Evolutionary conservation across 37 sponge, comb jelly and placozoan genomes (phyloP), one percentile per base, ranked within the genome.

Genomic region (Spongilla lacustris): DNA sequence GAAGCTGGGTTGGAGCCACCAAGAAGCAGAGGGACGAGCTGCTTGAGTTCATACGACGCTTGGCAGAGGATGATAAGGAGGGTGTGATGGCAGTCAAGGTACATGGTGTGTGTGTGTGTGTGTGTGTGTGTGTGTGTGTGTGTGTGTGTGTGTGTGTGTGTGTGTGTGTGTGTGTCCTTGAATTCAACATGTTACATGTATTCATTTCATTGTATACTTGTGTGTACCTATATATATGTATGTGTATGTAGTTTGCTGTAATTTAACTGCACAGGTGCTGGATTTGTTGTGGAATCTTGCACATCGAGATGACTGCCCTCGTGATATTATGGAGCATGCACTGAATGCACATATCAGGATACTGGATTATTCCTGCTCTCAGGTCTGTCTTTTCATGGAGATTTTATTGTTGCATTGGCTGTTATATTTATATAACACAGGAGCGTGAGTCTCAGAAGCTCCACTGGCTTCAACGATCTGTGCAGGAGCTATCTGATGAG

Each of bases 21-120:
- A 94, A 96, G 86, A 95, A 91, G 87, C 85, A 89, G 78, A 50
- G 94, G 24, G 98, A 98, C 81, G 98, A 98, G 72, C 87, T 98
- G 77, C 75, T 98, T n/a, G 98, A 96, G 38, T 92, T 98, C 37
- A 98, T 98, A 78, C 73, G 98, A n/a, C 90, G 94, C 70, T 89
- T 98, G 26, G 98, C 98, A 34, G 98, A 98, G 92, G 98, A 98
- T 77, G 98, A 98, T 85, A 98, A 98, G 72, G 98, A 98, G 32
- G 98, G 96, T 66, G 90, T 96, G 49, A 98, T 98, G 91, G 97
- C 98, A 31, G 86, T 79, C 78, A 98, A 98, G 87, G 96, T 94
- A 68, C 4, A n/a, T n/a, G n/a, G 36, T 72, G 50, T 35, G 12
- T 41, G 6, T 6, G 3, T 41, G 41, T 9, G 38, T 27, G 38